Evolutionary conservation across 2,888 invertebrate genomes (phyloP), one percentile per base, ranked within the genome.

Genomic region (Rhagium mordax): DNA sequence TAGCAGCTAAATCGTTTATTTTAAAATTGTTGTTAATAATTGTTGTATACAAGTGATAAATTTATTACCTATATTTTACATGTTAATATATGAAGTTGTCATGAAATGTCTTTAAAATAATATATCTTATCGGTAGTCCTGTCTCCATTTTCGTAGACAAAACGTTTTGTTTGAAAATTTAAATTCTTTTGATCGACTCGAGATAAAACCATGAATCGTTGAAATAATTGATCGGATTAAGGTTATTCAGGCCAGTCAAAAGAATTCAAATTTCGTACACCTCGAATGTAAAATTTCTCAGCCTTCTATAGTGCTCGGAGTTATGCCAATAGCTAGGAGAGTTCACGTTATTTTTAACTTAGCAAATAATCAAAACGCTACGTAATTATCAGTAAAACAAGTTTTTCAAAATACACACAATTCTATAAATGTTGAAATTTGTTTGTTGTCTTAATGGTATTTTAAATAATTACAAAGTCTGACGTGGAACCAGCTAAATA

Each of bases 1-100:
- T 20, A 61, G 13, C 20, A 20, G 61, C 61, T 61, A 48, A 61
- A 61, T 15, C 15, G 24, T 61, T 61, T 61, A 61, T 61, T 47
- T 60, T 48, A 4, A 61, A 61, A 21, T 61, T 29, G 61, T 61
- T 61, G 61, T 61, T 61, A 61, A 61, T 61, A 48, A 48, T 61
- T 61, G 61, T 61, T 61, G 61, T 61, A 47, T 47, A 47, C 47
- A 61, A 61, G 61, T 61, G 61, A 61, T 61, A 61, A 20, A 61
- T 61, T 61, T 61, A 61, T n/a, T n/a, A n/a, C n/a, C 15, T 33
- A 61, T 61, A 61, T 47, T 47, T 61, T 21, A 61, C 47, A 61
- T 61, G 61, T 61, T 61, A 61, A 18, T 41, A 48, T 60, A 60
- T 10, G 41, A 61, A 16, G 61, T 47, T 59, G 59, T 59, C n/a